A percentile compares a stretch with the other conserved stretches of the same genome.
These are phyloP conservation scores for Antechinus flavipes DNA, from an alignment of 2,113 vertebrate genomes.

Conservation along the genomic window DNA sequence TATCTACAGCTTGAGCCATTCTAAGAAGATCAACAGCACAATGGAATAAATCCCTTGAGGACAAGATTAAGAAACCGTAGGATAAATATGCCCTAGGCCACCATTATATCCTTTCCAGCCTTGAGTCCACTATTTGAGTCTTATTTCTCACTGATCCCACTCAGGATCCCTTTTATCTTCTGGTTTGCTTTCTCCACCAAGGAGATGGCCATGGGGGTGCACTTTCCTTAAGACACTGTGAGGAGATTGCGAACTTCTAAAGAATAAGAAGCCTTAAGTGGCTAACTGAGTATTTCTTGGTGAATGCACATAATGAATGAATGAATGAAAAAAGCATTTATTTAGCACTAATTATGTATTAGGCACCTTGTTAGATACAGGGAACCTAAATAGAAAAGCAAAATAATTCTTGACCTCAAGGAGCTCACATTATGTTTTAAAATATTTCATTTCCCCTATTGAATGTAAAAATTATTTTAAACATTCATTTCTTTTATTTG, in stretches of 20 bases:
- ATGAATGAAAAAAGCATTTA: too few relatives aligned
- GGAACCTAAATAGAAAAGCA: too few relatives aligned
- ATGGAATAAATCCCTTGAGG: constrained; percentile 77
- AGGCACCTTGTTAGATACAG: too few relatives aligned
- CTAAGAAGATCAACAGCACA: constrained; percentile 84
- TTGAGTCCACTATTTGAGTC: not conserved
- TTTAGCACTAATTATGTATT: too few relatives aligned
- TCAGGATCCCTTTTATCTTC: not conserved
- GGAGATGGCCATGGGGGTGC: not conserved
- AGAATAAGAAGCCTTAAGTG: not conserved
- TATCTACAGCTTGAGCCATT: constrained; percentile 88
- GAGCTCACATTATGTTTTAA: too few relatives aligned
- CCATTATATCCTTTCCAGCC: constrained; percentile 4
- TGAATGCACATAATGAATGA: too few relatives aligned
- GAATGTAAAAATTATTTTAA: too few relatives aligned
- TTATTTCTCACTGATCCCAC: not conserved
- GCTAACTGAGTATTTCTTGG: not conserved
- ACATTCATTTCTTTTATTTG: too few relatives aligned
- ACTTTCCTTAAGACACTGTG: not conserved
- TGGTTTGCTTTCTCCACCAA: not conserved
- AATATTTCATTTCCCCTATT: too few relatives aligned
- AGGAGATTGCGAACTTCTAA: not conserved
- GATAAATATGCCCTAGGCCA: not conserved
- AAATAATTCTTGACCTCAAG: too few relatives aligned
- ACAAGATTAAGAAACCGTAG: constrained; percentile 49